Conservation (phyloP, 2,888 invertebrate species). For the Cecidostiba fungosa region DNA sequence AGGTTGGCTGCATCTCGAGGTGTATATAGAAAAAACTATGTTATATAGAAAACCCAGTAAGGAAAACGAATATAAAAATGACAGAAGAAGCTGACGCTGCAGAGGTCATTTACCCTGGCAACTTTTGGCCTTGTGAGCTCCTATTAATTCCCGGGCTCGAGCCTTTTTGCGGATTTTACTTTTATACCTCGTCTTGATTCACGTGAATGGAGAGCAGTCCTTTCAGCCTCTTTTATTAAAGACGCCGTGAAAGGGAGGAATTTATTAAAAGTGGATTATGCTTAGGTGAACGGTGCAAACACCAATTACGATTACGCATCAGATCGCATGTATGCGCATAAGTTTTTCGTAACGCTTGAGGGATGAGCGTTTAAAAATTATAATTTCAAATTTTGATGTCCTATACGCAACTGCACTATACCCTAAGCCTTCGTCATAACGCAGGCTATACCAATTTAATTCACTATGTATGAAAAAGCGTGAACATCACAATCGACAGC, state of each 20-base stretch:
- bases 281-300: conserved; percentile 45
- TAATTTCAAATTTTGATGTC: conserved; percentile 51
- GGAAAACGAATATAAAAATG: neutral
- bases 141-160: conserved; percentile 57
- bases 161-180: conserved; percentile 55
- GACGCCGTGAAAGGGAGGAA: neutral
- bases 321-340: conserved; percentile 27
- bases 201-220: neutral
- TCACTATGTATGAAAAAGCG: conserved; percentile 56
- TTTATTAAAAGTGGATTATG: conserved; percentile 57
- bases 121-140: conserved; percentile 46
- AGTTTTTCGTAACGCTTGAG: neutral
- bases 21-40: neutral
- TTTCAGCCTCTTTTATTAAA: conserved; percentile 47
- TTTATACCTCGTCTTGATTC: conserved; percentile 40
- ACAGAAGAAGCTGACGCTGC: neutral
- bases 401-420: neutral
- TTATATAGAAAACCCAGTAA: neutral
- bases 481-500: no score
- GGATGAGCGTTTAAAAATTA: conserved; percentile 55
- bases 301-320: conserved; percentile 52
- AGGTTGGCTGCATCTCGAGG: neutral
- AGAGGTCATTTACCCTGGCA: conserved; percentile 28
- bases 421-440: no score
- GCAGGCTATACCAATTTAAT: conserved; percentile 33